Base-by-base conservation (phyloP, 2,797 vertebrate genomes). In the Limosa lapponica region DNA sequence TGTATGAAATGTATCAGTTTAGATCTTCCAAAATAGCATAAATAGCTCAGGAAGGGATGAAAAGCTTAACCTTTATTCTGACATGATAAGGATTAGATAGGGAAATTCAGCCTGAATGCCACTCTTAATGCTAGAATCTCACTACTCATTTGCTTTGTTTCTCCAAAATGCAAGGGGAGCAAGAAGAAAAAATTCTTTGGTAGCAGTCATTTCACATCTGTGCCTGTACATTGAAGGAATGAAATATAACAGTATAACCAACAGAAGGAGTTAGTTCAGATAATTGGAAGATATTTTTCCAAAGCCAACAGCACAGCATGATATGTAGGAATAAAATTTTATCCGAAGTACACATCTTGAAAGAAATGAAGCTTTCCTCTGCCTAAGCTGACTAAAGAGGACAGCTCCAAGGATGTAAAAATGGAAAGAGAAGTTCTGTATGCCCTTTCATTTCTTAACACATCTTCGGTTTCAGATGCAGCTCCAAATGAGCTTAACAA, bases 21-120 rank as follows among this genome's bases (percentile, higher is more conserved):
- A 39, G 9, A 83, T 93, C 34, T 72, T 94, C 77, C 75, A 46
- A 95, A 93, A 70, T 34, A 80, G 23, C 43, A 89, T 75, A 74
- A 94, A 92, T 91, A 95, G 20, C 32, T 93, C 39, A 96, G 16
- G 30, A 96, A 89, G 25, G 32, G 34, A 89, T 92, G 46, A 93
- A 92, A 88, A 94, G 20, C 62, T 94, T 87, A 95, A 78, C 43
- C 25, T 92, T 96, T 94, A 67, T 74, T 85, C n/a, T 91, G 79
- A 81, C 1, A 2, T 48, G 58, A 67, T 75, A 93, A 89, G 10
- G 30, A 72, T 88, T 6, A 2, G 22, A 30, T 49, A 57, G 32
- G 23, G 46, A 78, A 69, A 93, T 78, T 83, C 39, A 58, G 9
- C 2, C 46, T 62, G 41, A 70, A n/a, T 61, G 9, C 3, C 69